Conservation (phyloP, 2,113 vertebrate species). For the Helogale parvula region DNA sequence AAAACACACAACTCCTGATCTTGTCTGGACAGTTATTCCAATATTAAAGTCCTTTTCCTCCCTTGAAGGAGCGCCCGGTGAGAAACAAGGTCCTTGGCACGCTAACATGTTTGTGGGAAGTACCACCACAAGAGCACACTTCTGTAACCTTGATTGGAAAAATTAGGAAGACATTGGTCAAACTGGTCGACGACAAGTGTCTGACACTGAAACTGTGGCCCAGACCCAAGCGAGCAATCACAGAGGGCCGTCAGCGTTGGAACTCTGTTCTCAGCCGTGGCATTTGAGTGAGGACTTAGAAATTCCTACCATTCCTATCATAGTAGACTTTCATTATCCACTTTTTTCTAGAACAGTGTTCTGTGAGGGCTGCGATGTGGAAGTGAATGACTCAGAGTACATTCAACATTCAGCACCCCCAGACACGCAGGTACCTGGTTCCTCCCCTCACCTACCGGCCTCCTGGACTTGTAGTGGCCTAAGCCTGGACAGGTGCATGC, state of each 20-base stretch:
- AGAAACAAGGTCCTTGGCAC: neutral
- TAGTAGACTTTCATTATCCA: neutral
- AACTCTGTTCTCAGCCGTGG: neutral
- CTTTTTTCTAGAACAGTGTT: neutral
- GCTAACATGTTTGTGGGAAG: neutral
- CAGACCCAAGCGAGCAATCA: neutral
- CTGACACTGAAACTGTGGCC: neutral
- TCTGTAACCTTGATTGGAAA: neutral
- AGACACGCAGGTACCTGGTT: neutral
- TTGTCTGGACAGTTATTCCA: neutral
- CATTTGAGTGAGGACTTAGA: neutral
- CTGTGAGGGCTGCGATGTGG: neutral
- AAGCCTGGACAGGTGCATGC: neutral
- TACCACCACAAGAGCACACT: neutral
- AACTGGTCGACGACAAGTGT: neutral
- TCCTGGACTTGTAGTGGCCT: neutral
- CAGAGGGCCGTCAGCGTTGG: neutral
- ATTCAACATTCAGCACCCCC: neutral
- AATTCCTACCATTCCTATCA: neutral
- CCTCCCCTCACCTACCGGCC: neutral
- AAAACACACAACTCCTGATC: neutral
- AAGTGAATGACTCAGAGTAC: neutral
- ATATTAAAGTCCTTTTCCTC: neutral
- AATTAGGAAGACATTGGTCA: neutral
- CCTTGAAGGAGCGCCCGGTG: neutral